Conservation (phyloP, 2,113 vertebrate genomes). For the Excalfactoria chinensis region DNA sequence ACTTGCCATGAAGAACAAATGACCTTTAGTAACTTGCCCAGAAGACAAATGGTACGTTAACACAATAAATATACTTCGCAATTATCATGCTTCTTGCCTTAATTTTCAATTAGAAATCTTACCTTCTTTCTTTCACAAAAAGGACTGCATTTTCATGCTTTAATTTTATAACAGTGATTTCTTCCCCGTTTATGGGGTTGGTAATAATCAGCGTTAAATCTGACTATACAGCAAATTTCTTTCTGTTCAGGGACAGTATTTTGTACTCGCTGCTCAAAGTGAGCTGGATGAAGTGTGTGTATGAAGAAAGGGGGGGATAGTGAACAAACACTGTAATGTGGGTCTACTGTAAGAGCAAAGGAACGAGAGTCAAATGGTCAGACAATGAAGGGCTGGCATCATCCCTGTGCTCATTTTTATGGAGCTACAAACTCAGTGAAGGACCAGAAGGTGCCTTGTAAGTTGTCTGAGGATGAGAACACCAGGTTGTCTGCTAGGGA, state of each 20-base stretch:
- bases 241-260: slow-evolving; percentile 39
- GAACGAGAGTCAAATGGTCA: not conserved
- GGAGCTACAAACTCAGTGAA: not conserved
- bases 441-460: not conserved
- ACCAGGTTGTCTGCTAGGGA: not conserved
- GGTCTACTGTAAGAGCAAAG: not conserved
- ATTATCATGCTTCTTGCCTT: slow-evolving; percentile 55
- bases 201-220: slow-evolving; percentile 45
- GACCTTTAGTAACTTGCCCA: slow-evolving; percentile 85
- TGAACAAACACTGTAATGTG: not conserved
- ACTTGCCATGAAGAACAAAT: slow-evolving; percentile 83
- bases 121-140: slow-evolving; percentile 20
- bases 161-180: slow-evolving; percentile 17
- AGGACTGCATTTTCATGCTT: not conserved
- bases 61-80: slow-evolving; percentile 77
- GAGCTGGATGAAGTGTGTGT: not conserved
- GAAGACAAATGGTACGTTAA: slow-evolving; percentile 79
- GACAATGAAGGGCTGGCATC: not conserved
- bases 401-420: not conserved
- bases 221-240: slow-evolving; percentile 13
- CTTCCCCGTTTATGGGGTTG: not conserved
- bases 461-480: not conserved
- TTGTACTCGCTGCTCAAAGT: not conserved
- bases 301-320: not conserved
- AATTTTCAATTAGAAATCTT: slow-evolving; percentile 68